Conservation (phyloP, 2,797 vertebrate genomes). For the Pogonophryne albipinna region DNA sequence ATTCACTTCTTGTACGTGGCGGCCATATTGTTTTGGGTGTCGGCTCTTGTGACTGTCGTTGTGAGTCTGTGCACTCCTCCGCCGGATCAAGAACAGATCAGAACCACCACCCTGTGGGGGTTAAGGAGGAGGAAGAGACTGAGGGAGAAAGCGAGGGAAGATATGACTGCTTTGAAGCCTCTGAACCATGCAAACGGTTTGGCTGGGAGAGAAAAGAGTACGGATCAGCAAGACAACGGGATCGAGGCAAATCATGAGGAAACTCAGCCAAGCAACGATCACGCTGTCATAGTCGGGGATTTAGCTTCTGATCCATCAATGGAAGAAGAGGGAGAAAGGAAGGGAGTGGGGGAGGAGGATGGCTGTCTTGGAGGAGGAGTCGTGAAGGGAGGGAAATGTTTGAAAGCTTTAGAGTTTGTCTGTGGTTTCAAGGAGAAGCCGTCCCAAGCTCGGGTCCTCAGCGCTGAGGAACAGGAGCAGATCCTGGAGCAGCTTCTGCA, state of each 20-base stretch:
- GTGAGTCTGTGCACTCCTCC: conserved; percentile 92
- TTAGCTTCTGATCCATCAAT: conserved; percentile 3
- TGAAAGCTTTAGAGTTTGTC: conserved; percentile 40
- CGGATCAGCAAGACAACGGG: neutral
- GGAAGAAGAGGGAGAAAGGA: neutral
- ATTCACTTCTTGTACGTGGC: conserved; percentile 98
- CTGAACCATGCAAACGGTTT: conserved; percentile 7
- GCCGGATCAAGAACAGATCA: conserved; percentile 88
- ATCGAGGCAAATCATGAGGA: conserved; percentile 5
- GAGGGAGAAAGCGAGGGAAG: conserved; percentile 8
- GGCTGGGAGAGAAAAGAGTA: conserved; percentile 15
- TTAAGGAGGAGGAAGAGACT: conserved; percentile 58
- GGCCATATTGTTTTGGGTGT: conserved; percentile 92
- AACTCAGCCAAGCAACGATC: neutral
- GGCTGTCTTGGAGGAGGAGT: conserved; percentile 11
- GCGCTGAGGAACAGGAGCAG: conserved; percentile 51
- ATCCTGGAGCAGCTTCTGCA: conserved; percentile 61
- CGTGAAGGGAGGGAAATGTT: conserved; percentile 17
- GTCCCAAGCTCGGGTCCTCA: neutral
- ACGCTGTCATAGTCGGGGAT: neutral
- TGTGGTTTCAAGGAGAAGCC: conserved; percentile 47
- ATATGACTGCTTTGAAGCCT: conserved; percentile 6
- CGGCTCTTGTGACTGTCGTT: conserved; percentile 85
- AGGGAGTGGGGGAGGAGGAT: neutral
- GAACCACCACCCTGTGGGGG: conserved; percentile 92